Evolutionary conservation across 30 jellyfish, hydroid and myxozoan genomes (phyloP).

Genomic region (Hydractinia echinata): DNA sequence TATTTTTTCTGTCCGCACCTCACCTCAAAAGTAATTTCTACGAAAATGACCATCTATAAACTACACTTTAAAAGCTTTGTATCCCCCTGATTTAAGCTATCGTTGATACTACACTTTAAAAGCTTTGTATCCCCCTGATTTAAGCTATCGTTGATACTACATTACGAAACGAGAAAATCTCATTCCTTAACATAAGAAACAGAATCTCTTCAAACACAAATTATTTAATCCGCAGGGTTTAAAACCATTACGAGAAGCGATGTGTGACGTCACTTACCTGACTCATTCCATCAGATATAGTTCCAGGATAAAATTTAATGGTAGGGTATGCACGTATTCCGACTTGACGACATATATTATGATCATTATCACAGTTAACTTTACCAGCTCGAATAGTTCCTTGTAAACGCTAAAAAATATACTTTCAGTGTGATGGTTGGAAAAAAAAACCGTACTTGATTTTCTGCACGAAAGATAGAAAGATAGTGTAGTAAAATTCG

Average conservation of each 20-base stretch:
- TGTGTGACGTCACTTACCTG: conserved; percentile 56
- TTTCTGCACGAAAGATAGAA: no score
- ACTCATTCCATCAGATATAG: conserved; percentile 70
- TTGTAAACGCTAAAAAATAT: conserved; percentile 46
- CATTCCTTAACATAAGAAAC: not conserved
- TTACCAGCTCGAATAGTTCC: conserved; percentile 63
- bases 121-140: no score
- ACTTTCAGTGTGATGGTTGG: no score
- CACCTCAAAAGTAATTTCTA: no score
- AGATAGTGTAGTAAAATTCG: no score
- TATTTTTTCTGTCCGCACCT: not conserved
- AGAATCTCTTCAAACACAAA: not conserved
- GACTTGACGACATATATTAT: conserved; percentile 72
- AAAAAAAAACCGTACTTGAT: no score
- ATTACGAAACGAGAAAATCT: no score
- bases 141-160: no score
- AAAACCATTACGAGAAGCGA: not conserved
- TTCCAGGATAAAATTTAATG: conserved; percentile 71
- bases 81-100: no score
- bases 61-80: no score
- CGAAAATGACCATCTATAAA: no score
- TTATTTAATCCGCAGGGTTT: not conserved
- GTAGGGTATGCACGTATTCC: conserved; percentile 91
- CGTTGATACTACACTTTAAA: no score
- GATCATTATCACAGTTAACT: conserved; percentile 75